Base-by-base conservation (phyloP, 2,113 vertebrate genomes). In the Theristicus caerulescens region DNA sequence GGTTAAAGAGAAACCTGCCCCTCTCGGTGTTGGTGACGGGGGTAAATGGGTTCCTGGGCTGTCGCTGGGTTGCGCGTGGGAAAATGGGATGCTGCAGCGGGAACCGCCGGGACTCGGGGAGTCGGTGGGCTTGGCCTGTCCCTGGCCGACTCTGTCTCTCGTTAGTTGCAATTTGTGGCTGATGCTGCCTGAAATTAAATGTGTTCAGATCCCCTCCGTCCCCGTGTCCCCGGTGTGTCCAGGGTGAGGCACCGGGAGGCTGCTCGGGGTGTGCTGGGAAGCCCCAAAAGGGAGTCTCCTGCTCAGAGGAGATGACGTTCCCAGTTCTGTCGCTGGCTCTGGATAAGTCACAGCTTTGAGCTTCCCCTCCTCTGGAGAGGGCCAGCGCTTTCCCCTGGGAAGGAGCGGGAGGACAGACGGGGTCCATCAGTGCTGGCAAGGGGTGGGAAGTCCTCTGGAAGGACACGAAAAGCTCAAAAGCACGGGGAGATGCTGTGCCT, bases 21-120 rank as follows among this genome's bases (percentile, higher is more conserved):
- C 49, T 52, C 36, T 9, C 5, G 0, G 7, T 6, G 24, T 11
- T 69, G 4, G 6, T 11, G 46, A 13, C 0, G 3, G n/a, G 44
- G 26, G 6, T 16, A 19, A 21, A 61, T 15, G 0, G 1, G 11
- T 31, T 46, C n/a, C 49, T 3, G 42, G 70, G 24, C 7, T n/a
- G 51, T 27, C 6, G 2, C 29, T 6, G 47, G 26, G 47, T 10
- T 51, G 20, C 3, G 12, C 8, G 1, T 18, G 65, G 73, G 51
- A 44, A 40, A 54, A 26, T 0, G 9, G 46, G 40, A 36, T 22
- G 36, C 66, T 59, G 77, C 49, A 5, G 15, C 13, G 66, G 34
- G 66, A 79, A 14, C 10, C 1, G 2, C 18, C 8, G 6, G 59
- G 72, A 21, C n/a, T n/a, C 3, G 2, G 57, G 10, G 36, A 32